Conservation (phyloP, 2,113 vertebrate genomes). For the Sapayoa aenigma region DNA sequence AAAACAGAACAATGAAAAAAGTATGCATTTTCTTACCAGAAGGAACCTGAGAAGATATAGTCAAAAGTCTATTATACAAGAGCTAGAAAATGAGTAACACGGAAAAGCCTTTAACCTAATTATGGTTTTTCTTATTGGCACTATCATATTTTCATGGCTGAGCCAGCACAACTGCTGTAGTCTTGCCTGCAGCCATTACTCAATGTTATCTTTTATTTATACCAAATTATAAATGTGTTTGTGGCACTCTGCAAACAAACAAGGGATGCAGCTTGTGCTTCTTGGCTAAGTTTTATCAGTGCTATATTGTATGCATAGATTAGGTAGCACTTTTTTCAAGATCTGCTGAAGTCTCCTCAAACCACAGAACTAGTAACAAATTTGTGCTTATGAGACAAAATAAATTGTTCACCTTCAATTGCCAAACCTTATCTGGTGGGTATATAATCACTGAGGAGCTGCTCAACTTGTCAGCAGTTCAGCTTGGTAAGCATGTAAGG, state of each 20-base stretch:
- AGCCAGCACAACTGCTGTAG: conserved; percentile 36
- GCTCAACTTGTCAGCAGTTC: background rate
- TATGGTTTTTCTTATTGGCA: conserved; percentile 56
- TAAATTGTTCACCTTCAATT: background rate
- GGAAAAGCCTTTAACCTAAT: conserved; percentile 59
- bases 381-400: background rate
- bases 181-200: conserved; percentile 19
- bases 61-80: background rate
- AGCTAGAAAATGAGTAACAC: conserved; percentile 8
- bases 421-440: background rate
- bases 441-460: background rate
- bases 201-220: conserved; percentile 54
- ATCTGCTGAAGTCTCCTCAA: background rate
- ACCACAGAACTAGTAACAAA: background rate
- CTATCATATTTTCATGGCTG: conserved; percentile 55
- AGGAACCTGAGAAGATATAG: background rate
- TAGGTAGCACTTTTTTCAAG: background rate
- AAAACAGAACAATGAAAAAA: background rate
- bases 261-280: background rate
- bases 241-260: background rate
- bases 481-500: background rate
- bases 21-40: conserved; percentile 21
- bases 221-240: background rate
- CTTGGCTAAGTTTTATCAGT: background rate
- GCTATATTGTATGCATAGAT: background rate